Evolutionary conservation across 2,797 vertebrate species (phyloP).

Genomic region (Helostoma temminkii): DNA sequence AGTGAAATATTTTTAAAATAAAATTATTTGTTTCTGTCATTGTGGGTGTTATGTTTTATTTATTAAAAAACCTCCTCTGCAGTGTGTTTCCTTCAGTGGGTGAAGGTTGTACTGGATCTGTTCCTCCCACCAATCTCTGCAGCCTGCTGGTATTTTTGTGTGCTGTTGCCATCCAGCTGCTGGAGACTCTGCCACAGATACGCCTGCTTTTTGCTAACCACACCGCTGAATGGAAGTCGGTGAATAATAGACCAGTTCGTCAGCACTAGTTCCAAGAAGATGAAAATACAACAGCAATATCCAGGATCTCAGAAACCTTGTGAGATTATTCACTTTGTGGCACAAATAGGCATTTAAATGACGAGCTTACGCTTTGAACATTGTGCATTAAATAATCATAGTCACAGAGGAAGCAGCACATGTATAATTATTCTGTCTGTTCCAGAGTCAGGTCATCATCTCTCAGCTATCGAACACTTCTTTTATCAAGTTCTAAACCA

Average conservation of each 20-base stretch:
- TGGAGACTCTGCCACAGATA: constrained; percentile 1
- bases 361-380: constrained; percentile 11
- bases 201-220: background rate
- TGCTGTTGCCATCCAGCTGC: constrained; percentile 53
- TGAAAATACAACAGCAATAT: background rate
- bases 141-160: constrained; percentile 51
- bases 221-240: constrained; percentile 7
- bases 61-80: too few relatives aligned
- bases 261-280: background rate
- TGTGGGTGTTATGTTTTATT: background rate
- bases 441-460: constrained; percentile 1
- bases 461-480: constrained; percentile 7
- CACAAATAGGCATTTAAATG: constrained; percentile 13
- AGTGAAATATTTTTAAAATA: constrained; percentile 99
- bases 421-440: constrained; percentile 35
- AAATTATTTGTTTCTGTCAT: constrained; percentile 90
- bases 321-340: background rate
- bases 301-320: background rate
- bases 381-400: constrained; percentile 18
- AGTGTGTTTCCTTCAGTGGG: background rate
- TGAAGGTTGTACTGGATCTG: constrained; percentile 1
- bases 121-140: constrained; percentile 50
- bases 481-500: constrained; percentile 20
- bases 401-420: constrained; percentile 5
- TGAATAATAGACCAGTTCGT: background rate